Conservation (phyloP, 2,888 invertebrate species). For the Eremobia ochroleuca region DNA sequence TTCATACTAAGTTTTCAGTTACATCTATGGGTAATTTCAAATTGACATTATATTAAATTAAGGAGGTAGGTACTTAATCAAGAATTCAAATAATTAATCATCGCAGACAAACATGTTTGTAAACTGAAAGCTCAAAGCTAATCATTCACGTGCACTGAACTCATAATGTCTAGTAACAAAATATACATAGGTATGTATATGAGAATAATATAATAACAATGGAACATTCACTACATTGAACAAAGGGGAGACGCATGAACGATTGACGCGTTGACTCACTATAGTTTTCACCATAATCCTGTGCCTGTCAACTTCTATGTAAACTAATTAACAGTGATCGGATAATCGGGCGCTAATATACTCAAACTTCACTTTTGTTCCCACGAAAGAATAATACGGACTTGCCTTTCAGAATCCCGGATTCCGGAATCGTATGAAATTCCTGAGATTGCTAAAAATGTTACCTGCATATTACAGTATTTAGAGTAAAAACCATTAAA, state of each 20-base stretch:
- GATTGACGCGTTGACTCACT: constrained; percentile 75
- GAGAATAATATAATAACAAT: constrained; percentile 47
- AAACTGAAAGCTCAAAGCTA: constrained; percentile 32
- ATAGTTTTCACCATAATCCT: constrained; percentile 62
- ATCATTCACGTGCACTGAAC: constrained; percentile 35
- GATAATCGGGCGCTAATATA: no score
- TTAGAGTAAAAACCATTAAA: no score
- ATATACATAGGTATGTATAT: not conserved
- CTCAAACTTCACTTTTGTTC: no score
- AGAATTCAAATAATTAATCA: constrained; percentile 17
- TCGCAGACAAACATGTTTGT: constrained; percentile 1
- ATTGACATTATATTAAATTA: not conserved
- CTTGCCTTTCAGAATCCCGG: no score
- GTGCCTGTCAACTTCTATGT: constrained; percentile 1
- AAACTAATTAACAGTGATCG: no score
- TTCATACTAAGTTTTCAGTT: not conserved
- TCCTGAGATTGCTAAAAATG: no score
- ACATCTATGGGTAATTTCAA: not conserved
- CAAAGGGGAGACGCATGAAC: constrained; percentile 72
- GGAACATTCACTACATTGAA: constrained; percentile 31
- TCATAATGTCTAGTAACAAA: constrained; percentile 16
- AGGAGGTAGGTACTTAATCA: not conserved
- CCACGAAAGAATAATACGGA: no score
- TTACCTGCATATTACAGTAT: no score
- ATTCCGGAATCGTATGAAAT: no score